Evolutionary conservation across 2,113 vertebrate species (phyloP).

Genomic region (Tiliqua scincoides): DNA sequence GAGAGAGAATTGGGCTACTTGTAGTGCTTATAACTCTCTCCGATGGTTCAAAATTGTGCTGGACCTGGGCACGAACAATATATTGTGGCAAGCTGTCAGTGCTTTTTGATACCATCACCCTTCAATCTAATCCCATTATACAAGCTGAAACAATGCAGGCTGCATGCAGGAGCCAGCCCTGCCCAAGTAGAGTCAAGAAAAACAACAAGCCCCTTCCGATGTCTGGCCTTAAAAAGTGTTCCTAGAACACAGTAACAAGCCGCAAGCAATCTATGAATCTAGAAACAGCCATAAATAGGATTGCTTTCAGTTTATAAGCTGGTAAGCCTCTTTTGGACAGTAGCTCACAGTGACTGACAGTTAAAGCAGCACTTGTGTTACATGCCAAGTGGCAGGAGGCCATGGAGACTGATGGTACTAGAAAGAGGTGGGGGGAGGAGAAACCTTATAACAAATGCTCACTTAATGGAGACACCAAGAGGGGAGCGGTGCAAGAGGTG

Average conservation of each 20-base stretch:
- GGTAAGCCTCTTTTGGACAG: conserved; percentile 66
- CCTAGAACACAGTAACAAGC: conserved; percentile 64
- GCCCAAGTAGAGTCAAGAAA: conserved; percentile 62
- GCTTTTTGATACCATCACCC: conserved; percentile 58
- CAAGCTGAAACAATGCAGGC: conserved; percentile 61
- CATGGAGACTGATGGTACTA: conserved; percentile 46
- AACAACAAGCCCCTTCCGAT: conserved; percentile 42
- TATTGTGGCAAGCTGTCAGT: conserved; percentile 57
- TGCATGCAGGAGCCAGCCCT: conserved; percentile 52
- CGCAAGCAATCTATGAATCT: conserved; percentile 67
- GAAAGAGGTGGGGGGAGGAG: background rate
- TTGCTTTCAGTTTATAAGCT: conserved; percentile 73
- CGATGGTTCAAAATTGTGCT: conserved; percentile 37
- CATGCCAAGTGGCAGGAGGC: conserved; percentile 50
- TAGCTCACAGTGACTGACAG: conserved; percentile 66
- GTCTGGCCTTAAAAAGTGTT: conserved; percentile 62
- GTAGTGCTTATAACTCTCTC: conserved; percentile 39
- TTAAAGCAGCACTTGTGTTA: conserved; percentile 66
- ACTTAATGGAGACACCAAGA: conserved; percentile 13
- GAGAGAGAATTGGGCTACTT: conserved; percentile 37
- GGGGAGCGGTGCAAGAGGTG: conserved; percentile 29
- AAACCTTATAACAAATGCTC: conserved; percentile 40
- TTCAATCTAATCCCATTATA: conserved; percentile 71
- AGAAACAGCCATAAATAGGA: conserved; percentile 71
- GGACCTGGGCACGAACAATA: conserved; percentile 44